phyloP scores from a whole-genome alignment of 2,888 invertebrate genomes.

The Nebria salina region DNA sequence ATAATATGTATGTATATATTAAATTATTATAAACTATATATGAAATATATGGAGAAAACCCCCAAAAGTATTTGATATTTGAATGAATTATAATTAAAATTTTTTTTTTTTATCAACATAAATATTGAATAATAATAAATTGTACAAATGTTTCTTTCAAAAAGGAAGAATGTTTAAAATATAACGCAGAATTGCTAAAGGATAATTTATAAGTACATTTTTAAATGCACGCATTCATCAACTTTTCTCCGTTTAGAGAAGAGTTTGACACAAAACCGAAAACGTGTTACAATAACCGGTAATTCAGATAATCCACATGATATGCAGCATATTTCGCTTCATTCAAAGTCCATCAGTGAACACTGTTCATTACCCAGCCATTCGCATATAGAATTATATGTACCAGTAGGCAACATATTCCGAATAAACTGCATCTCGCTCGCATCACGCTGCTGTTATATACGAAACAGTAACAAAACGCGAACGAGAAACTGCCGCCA shows the following conservation, averaged over 20 bases:
- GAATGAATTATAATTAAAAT: no score
- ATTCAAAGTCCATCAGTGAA: neutral
- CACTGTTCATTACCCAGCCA: neutral
- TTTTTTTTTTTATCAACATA: no score
- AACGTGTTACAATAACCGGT: neutral
- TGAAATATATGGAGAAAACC: no score
- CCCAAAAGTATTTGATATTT: no score
- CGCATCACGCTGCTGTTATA: neutral
- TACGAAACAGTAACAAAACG: slow-evolving; percentile 41
- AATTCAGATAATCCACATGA: neutral
- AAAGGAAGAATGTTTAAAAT: no score
- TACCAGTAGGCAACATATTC: slow-evolving; percentile 47
- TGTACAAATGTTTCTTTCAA: no score
- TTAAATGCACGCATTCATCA: neutral
- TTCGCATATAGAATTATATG: neutral
- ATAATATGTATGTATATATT: no score
- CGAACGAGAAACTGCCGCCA: slow-evolving; percentile 50
- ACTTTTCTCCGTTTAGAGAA: neutral
- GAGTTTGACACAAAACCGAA: neutral
- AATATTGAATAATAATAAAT: no score
- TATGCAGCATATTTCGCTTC: neutral
- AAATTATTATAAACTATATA: no score
- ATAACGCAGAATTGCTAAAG: no score
- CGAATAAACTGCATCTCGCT: slow-evolving; percentile 33
- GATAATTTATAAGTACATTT: neutral